phyloP scores from a whole-genome alignment of 2,888 invertebrate genomes.

The Sphaeridia pumilis region DNA sequence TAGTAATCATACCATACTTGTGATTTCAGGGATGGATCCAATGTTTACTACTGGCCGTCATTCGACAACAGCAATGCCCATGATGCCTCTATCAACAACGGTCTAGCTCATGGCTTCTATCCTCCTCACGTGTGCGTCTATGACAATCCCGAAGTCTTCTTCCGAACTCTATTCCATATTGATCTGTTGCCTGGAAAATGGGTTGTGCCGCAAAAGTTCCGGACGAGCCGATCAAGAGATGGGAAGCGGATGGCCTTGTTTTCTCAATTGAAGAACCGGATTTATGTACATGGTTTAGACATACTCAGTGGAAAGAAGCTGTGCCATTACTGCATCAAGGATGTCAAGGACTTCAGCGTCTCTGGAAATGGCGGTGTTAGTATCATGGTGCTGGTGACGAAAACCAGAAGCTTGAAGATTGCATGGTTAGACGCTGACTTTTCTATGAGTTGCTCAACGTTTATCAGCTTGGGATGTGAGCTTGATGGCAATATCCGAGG shows the following conservation, averaged over 20 bases:
- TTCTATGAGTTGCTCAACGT: slow-evolving; percentile 2
- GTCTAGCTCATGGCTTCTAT: slow-evolving; percentile 32
- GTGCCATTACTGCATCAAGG: slow-evolving; percentile 22
- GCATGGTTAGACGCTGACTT: slow-evolving; percentile 26
- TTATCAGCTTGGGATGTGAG: not conserved
- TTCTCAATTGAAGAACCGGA: slow-evolving; percentile 24
- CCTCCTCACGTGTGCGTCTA: slow-evolving; percentile 35
- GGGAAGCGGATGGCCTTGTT: slow-evolving; percentile 18
- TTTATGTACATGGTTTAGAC: slow-evolving; percentile 28
- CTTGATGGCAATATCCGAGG: not conserved
- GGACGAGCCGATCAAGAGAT: slow-evolving; percentile 7
- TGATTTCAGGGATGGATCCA: slow-evolving; percentile 33
- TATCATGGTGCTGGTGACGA: slow-evolving; percentile 19
- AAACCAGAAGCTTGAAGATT: slow-evolving; percentile 21
- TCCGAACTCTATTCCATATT: slow-evolving; percentile 25
- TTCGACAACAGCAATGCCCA: slow-evolving; percentile 26
- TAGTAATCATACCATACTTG: too few relatives aligned
- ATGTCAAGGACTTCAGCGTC: slow-evolving; percentile 26
- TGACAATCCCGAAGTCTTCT: slow-evolving; percentile 31
- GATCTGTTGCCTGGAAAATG: slow-evolving; percentile 26
- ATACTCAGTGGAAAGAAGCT: slow-evolving; percentile 22
- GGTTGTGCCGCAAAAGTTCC: slow-evolving; percentile 29
- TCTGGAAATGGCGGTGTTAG: slow-evolving; percentile 16
- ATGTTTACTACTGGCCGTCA: slow-evolving; percentile 30
- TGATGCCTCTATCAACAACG: slow-evolving; percentile 16